Evolutionary conservation across 2,888 invertebrate species (phyloP).

Genomic region (Nycteola revayana): DNA sequence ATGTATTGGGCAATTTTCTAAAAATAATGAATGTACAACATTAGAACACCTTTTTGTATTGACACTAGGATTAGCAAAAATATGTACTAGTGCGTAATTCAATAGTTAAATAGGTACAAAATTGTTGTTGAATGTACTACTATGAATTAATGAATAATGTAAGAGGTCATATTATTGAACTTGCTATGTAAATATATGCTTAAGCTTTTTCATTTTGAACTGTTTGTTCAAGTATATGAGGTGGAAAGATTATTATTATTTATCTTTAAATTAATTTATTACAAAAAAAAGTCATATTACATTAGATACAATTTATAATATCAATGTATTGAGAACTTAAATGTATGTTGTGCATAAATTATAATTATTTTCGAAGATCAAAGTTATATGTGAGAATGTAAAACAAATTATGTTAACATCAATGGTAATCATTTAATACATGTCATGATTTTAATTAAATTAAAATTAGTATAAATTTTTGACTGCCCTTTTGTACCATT

Average conservation of each 20-base stretch:
- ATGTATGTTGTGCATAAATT: slow-evolving; percentile 22
- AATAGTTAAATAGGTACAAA: too few species aligned
- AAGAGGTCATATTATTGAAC: slow-evolving; percentile 30
- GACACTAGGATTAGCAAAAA: too few species aligned
- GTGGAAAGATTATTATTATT: slow-evolving; percentile 27
- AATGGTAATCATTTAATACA: slow-evolving; percentile 21
- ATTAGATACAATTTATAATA: slow-evolving; percentile 20
- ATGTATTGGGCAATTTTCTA: too few species aligned
- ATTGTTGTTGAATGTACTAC: too few species aligned
- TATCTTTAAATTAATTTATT: slow-evolving; percentile 30
- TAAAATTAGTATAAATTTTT: slow-evolving; percentile 11
- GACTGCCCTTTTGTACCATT: slow-evolving; percentile 9
- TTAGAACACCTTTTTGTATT: too few species aligned
- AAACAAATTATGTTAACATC: slow-evolving; percentile 18
- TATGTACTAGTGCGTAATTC: too few species aligned
- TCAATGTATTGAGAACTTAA: slow-evolving; percentile 14
- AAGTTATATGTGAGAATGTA: slow-evolving; percentile 13
- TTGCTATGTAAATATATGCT: slow-evolving; percentile 29
- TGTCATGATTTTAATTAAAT: slow-evolving; percentile 14
- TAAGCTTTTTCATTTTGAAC: slow-evolving; percentile 30
- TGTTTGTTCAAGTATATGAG: slow-evolving; percentile 17
- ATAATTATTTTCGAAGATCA: slow-evolving; percentile 16
- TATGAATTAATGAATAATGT: slow-evolving; percentile 15
- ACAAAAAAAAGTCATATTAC: slow-evolving; percentile 28
- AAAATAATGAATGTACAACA: too few species aligned